phyloP scores from a whole-genome alignment of 1,140 invertebrate species.

The Muscidifurax raptorellus region DNA sequence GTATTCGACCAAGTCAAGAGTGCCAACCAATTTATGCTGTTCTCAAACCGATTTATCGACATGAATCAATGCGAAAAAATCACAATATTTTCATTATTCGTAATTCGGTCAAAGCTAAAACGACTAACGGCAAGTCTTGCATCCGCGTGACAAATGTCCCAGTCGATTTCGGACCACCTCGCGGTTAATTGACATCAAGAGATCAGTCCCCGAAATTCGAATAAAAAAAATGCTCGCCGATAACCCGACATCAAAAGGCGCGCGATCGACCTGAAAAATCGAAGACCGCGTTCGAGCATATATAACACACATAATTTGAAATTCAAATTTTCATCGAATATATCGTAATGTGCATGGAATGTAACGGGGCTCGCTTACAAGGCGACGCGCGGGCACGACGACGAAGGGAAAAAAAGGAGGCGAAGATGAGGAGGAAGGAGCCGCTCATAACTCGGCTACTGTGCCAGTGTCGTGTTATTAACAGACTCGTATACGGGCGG shows the following conservation, averaged over 20 bases:
- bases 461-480: slow-evolving; percentile 57
- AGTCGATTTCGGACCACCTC: neutral
- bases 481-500: slow-evolving; percentile 21
- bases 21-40: too few species aligned
- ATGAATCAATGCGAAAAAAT: neutral
- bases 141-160: neutral
- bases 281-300: neutral
- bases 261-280: slow-evolving; percentile 59
- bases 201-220: neutral
- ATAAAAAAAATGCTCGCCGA: slow-evolving; percentile 13
- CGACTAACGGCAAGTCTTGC: neutral
- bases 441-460: slow-evolving; percentile 55
- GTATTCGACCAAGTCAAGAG: neutral
- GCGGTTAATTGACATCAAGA: neutral
- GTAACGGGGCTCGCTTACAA: slow-evolving; percentile 63
- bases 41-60: neutral
- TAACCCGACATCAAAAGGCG: slow-evolving; percentile 31
- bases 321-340: slow-evolving; percentile 65
- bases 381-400: slow-evolving; percentile 35
- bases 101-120: neutral
- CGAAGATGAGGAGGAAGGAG: slow-evolving; percentile 5
- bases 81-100: neutral
- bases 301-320: slow-evolving; percentile 61
- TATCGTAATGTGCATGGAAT: slow-evolving; percentile 65
- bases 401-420: slow-evolving; percentile 35